Conservation (phyloP, 2,888 invertebrate species). For the Taphrorychus bicolor region DNA sequence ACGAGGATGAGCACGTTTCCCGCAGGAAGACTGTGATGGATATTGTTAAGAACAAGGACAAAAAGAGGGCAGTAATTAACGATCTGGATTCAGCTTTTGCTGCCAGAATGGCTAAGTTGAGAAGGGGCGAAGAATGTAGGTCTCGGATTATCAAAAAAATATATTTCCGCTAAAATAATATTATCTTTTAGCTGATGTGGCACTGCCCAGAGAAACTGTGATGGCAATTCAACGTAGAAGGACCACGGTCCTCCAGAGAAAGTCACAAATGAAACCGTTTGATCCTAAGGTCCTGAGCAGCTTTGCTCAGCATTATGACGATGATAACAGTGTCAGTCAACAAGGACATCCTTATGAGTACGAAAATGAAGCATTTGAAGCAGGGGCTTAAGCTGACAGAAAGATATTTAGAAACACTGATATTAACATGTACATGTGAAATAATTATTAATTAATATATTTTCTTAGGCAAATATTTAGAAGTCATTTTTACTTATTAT, state of each 20-base stretch:
- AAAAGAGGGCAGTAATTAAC: constrained; percentile 44
- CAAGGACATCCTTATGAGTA: constrained; percentile 8
- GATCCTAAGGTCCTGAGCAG: constrained; percentile 7
- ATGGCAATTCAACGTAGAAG: constrained; percentile 41
- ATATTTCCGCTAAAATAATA: background rate
- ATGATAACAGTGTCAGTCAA: background rate
- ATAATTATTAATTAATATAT: no score
- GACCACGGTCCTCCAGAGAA: constrained; percentile 37
- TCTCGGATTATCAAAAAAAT: background rate
- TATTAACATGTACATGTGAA: no score
- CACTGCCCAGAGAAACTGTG: constrained; percentile 44
- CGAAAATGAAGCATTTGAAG: constrained; percentile 34
- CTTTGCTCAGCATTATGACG: background rate
- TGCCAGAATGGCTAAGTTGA: constrained; percentile 43
- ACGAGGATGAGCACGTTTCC: constrained; percentile 76
- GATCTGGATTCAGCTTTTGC: constrained; percentile 51
- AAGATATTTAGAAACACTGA: no score
- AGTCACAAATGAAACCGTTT: constrained; percentile 41
- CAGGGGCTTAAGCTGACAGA: constrained; percentile 10
- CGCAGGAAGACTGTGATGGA: constrained; percentile 86
- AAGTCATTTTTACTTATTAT: no score
- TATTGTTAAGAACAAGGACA: constrained; percentile 61
- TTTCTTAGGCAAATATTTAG: no score
- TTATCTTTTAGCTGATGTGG: constrained; percentile 37
- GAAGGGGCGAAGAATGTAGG: constrained; percentile 42